Evolutionary conservation across 1,140 invertebrate species (phyloP), one percentile per base, ranked within the genome.

Genomic region (Aphelinus atriplicis): DNA sequence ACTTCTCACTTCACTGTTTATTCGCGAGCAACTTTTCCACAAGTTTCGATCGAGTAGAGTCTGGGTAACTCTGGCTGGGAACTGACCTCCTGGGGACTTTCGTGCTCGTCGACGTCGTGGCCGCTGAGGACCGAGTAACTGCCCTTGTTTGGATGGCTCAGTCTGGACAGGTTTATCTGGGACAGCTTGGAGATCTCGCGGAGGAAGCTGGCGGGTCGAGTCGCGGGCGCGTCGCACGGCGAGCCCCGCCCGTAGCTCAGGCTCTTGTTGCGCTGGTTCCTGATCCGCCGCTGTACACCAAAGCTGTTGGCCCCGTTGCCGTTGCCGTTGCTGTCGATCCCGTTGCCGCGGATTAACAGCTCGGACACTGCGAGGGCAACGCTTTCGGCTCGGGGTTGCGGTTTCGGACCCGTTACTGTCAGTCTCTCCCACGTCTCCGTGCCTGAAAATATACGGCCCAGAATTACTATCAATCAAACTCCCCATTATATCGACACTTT

Each of bases 391-490:
- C 94, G 90, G 0, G 94, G 91, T 47, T 92, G 91, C 0, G 95
- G 95, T 83, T 92, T 92, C 7, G 91, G 88, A 4, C 93, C 91
- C 42, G 90, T 88, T 3, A 93, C 90, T n/a, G 88, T 82, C 43
- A 96, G 87, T 76, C 92, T 91, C 79, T 96, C 94, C 94, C 94
- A 96, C 0, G 89, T 90, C 84, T 95, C 93, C 1, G 91, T 92
- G 6, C 89, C 94, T 95, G 84, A 6, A 55, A n/a, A 63, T 46
- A 47, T 61, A 7, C 26, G 26, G 26, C 26, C 26, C 26, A 26
- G 26, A 26, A 26, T 26, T 26, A 26, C 26, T 26, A 26, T 26
- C 26, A 26, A 26, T 26, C 26, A 26, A 26, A 26, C 26, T 26
- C 26, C 26, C 26, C 26, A 26, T 26, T 26, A 26, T 26, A 26